Percentiles rank a stretch among this genome's conserved stretches.
These are phyloP conservation scores for Neosilurus mollespiculum DNA, from an alignment of 2,797 vertebrate species.

Conservation along the genomic window DNA sequence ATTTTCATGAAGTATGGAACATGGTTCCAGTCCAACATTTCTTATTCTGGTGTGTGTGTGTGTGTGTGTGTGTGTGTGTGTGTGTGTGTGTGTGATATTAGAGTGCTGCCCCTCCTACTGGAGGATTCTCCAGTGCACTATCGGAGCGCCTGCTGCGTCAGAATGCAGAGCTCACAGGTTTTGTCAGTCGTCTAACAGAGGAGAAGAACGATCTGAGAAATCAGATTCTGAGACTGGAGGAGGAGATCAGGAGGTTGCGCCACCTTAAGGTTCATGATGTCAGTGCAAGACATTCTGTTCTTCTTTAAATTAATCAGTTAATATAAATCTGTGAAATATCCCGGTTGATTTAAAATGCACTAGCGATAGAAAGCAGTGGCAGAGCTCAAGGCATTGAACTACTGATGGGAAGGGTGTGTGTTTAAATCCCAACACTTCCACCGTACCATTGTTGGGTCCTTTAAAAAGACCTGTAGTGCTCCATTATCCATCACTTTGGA, in stretches of 20 bases:
- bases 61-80: slow-evolving; percentile 17
- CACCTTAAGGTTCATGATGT: slow-evolving; percentile 65
- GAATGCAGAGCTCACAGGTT: slow-evolving; percentile 91
- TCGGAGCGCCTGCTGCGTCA: slow-evolving; percentile 89
- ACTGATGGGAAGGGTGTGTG: not conserved
- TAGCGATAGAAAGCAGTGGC: not conserved
- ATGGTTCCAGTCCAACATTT: too few species aligned
- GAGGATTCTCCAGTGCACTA: slow-evolving; percentile 74
- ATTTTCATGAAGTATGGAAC: not conserved
- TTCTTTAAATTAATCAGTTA: too few species aligned
- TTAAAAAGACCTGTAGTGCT: not conserved
- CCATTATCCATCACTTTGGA: not conserved
- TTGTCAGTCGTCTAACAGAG: slow-evolving; percentile 89
- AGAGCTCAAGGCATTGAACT: not conserved
- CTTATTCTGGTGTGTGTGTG: not conserved
- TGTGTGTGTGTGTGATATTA: slow-evolving; percentile 59
- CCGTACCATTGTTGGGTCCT: not conserved
- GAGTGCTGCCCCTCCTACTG: slow-evolving; percentile 66
- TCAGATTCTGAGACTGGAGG: slow-evolving; percentile 82
- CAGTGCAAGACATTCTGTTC: slow-evolving; percentile 23
- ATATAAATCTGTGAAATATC: not conserved
- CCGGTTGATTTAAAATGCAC: too few species aligned
- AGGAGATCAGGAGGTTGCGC: slow-evolving; percentile 79
- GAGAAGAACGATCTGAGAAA: slow-evolving; percentile 95
- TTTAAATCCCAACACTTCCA: not conserved